Percentiles rank a stretch among this genome's conserved stretches.
Conservation (phyloP, 1,140 invertebrate species). For the Laupala kohalensis region DNA sequence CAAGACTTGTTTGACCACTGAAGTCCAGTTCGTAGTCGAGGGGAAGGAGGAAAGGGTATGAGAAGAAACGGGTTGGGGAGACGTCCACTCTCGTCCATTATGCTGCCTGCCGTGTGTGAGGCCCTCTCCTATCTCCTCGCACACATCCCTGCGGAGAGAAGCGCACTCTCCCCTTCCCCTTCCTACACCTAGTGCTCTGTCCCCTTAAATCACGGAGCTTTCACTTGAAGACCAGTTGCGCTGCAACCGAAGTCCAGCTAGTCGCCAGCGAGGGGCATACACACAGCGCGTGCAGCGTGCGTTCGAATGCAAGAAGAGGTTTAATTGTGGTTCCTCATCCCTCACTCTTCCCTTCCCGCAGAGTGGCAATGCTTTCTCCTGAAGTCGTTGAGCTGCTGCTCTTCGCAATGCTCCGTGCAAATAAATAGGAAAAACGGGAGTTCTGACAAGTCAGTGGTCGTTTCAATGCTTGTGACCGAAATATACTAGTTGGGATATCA, state of each 20-base stretch:
- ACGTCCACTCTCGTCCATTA: background rate
- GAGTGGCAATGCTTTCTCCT: background rate
- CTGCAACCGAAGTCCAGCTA: background rate
- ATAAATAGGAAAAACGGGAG: background rate
- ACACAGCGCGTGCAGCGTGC: background rate
- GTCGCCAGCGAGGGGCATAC: background rate
- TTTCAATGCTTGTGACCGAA: background rate
- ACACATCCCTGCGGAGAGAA: background rate
- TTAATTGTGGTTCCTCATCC: background rate
- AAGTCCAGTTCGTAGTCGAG: background rate
- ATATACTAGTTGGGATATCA: too few species aligned
- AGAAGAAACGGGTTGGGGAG: background rate
- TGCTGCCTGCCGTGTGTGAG: background rate
- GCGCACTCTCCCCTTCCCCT: background rate
- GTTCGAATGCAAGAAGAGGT: background rate
- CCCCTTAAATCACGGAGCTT: background rate
- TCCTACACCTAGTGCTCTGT: background rate
- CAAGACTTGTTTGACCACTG: constrained; percentile 8
- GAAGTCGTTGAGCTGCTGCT: background rate
- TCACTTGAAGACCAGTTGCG: background rate
- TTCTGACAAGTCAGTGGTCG: background rate
- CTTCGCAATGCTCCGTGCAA: background rate
- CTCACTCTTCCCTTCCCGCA: background rate
- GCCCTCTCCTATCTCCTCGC: background rate
- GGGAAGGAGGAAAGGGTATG: background rate